Base-by-base conservation (phyloP, 1,140 invertebrate genomes). In the Aphelenchoides avenae region DNA sequence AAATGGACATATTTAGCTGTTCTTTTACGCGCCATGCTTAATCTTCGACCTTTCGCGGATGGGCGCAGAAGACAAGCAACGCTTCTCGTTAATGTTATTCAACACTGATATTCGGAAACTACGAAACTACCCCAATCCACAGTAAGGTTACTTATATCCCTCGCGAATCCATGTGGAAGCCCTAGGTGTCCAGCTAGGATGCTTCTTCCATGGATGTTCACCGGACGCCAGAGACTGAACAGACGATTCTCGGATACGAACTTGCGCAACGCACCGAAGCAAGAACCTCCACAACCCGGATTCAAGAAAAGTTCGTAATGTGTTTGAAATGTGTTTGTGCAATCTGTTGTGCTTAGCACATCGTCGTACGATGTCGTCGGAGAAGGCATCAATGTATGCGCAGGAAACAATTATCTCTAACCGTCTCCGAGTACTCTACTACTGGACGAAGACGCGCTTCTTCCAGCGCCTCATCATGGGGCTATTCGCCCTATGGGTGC, bases 1-100 rank as follows among this genome's bases (percentile, higher is more conserved):
- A n/a, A n/a, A n/a, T n/a, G n/a, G n/a, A n/a, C n/a, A n/a, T n/a
- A n/a, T 63, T 27, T 34, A 67, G 66, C 39, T 71, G 39, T 71
- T 71, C 49, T 71, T 71, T 60, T 71, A 63, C 43, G 54, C 69
- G 5, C 69, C 69, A 3, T 71, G 69, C 34, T 52, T 71, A 1
- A 60, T 58, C 0, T 66, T 71, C 20, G 69, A 72, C 52, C 54
- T 71, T 1, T 50, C 34, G 7, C 56, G 70, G 13, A 43, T 71
- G 7, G 64, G 41, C 22, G 49, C 49, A 15, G 69, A 71, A 9
- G 67, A 71, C 26, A 65, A 66, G 37, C 51, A 71, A 33, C 40
- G 55, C 2, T 58, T 65, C 37, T 61, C 62, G 5, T 15, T 64
- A 37, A 57, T 73, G 62, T 52, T 71, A 11, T 62, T 72, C 36